Conservation (phyloP, 2,113 vertebrate genomes). For the Leptocoma aspasia region DNA sequence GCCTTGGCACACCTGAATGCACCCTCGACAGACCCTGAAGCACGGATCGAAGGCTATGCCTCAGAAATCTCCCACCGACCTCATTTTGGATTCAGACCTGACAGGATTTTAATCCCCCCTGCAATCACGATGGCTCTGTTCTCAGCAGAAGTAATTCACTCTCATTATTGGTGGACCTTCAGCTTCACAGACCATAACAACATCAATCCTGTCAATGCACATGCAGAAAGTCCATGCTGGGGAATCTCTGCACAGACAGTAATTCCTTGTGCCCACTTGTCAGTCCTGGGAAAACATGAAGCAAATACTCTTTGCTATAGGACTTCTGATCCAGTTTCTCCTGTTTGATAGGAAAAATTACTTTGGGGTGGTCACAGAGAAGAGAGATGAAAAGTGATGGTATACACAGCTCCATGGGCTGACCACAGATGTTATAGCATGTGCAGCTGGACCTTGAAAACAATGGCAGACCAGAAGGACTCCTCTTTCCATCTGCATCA, state of each 20-base stretch:
- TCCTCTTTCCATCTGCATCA: background rate
- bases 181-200: slow-evolving; percentile 40
- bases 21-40: slow-evolving; percentile 38
- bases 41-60: slow-evolving; percentile 3
- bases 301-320: background rate
- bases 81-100: slow-evolving; percentile 29
- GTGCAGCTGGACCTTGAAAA: background rate
- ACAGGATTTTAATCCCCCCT: slow-evolving; percentile 32
- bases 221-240: background rate
- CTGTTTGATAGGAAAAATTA: background rate
- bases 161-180: slow-evolving; percentile 30
- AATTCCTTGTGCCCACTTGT: background rate
- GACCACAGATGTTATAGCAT: background rate
- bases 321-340: background rate
- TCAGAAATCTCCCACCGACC: slow-evolving; percentile 33
- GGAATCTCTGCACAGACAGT: background rate
- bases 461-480: background rate
- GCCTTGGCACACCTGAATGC: background rate
- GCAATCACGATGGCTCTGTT: background rate
- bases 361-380: background rate
- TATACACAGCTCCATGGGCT: background rate
- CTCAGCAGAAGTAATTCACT: slow-evolving; percentile 21
- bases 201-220: background rate
- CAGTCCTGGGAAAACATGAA: background rate
- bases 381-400: background rate